phyloP scores from a whole-genome alignment of 2,113 vertebrate genomes.

The Noturus placidus region DNA sequence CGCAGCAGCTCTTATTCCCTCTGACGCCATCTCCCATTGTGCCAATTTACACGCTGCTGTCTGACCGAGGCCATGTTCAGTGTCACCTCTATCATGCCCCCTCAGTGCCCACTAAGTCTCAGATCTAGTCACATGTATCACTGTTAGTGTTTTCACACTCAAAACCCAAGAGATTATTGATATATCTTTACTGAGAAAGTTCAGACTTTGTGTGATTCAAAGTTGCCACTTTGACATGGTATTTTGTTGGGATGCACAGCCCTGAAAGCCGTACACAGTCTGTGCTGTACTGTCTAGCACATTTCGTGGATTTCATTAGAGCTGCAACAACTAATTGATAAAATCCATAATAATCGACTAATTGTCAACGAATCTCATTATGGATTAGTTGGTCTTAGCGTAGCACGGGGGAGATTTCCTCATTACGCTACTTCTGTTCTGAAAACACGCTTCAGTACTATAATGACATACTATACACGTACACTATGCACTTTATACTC shows the following conservation, averaged over 20 bases:
- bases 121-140: conserved; percentile 4
- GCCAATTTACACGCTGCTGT: conserved; percentile 49
- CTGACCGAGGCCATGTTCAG: conserved; percentile 22
- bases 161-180: not conserved
- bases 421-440: no score
- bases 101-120: conserved; percentile 23
- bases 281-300: not conserved
- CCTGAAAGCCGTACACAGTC: not conserved
- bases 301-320: not conserved
- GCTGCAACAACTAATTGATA: no score
- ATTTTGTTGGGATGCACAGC: not conserved
- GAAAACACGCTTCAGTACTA: no score
- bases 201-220: not conserved
- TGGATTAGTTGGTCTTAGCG: no score
- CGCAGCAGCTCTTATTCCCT: conserved; percentile 33
- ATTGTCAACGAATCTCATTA: no score
- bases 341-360: no score
- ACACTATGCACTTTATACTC: no score
- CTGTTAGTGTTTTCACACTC: not conserved
- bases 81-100: conserved; percentile 34
- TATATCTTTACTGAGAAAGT: not conserved
- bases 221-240: not conserved
- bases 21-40: conserved; percentile 44
- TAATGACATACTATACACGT: no score
- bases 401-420: no score